A percentile compares a stretch with the other conserved stretches of the same genome.
These are phyloP conservation scores for Reticulitermes speratus DNA, from an alignment of 1,140 invertebrate species.

Conservation along the genomic window DNA sequence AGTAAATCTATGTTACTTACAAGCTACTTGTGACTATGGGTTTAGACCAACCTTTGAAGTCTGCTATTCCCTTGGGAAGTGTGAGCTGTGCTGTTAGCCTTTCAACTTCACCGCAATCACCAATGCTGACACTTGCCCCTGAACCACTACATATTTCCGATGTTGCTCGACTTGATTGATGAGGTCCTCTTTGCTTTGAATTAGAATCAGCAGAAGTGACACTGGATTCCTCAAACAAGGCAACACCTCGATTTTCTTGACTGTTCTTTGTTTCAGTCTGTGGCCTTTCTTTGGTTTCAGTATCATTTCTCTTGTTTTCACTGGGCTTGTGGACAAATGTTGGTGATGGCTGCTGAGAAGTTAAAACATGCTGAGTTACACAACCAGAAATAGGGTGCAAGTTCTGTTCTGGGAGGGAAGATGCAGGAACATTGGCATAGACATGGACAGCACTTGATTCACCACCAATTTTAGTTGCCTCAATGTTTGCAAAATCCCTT, in stretches of 20 bases:
- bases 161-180: not conserved
- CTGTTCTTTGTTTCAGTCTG: not conserved
- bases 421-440: slow-evolving; percentile 48
- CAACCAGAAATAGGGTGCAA: not conserved
- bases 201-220: slow-evolving; percentile 22
- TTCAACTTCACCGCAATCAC: slow-evolving; percentile 39
- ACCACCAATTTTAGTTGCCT: slow-evolving; percentile 46
- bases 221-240: not conserved
- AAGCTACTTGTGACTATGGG: not conserved
- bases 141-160: not conserved
- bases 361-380: not conserved
- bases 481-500: slow-evolving; percentile 52
- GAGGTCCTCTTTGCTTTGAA: not conserved
- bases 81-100: slow-evolving; percentile 42
- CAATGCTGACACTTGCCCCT: slow-evolving; percentile 16
- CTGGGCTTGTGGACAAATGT: not conserved
- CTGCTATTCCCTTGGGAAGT: slow-evolving; percentile 43
- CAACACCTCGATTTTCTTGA: not conserved
- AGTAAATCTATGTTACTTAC: not conserved
- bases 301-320: not conserved
- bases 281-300: not conserved
- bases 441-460: slow-evolving; percentile 37
- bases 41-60: slow-evolving; percentile 44
- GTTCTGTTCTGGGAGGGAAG: not conserved
- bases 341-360: not conserved